Conservation (phyloP, 92 coral and sea anemone genomes). For the Heteractis magnifica region DNA sequence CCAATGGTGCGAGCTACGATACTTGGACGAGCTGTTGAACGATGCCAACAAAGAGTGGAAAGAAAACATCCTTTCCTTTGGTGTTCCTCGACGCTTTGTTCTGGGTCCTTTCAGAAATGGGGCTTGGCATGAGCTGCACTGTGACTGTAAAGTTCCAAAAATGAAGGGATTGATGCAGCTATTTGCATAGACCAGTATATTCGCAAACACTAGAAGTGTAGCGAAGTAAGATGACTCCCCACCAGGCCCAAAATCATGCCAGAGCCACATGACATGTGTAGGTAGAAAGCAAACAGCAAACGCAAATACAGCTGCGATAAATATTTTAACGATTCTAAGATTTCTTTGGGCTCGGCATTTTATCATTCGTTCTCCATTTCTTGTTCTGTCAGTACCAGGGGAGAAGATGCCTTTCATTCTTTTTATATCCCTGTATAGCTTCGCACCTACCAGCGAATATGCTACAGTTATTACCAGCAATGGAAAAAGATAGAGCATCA, state of each 20-base stretch:
- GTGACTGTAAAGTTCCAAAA: conserved; percentile 79
- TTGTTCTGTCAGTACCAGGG: conserved; percentile 44
- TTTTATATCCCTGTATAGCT: conserved; percentile 68
- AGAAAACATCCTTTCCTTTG: conserved; percentile 20
- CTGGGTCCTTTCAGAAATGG: conserved; percentile 27
- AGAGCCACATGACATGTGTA: conserved; percentile 87
- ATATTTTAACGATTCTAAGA: conserved; percentile 75
- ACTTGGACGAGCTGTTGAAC: conserved; percentile 52
- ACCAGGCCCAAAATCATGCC: conserved; percentile 76
- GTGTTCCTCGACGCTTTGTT: conserved; percentile 4
- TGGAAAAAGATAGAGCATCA: conserved; percentile 70
- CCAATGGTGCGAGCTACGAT: conserved; percentile 15
- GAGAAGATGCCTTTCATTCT: conserved; percentile 45
- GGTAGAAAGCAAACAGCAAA: conserved; percentile 92
- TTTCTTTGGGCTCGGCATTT: conserved; percentile 70
- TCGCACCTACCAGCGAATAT: conserved; percentile 64
- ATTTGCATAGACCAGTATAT: conserved; percentile 75
- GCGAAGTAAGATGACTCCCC: conserved; percentile 44
- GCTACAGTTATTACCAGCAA: conserved; percentile 62
- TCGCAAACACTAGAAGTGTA: conserved; percentile 71
- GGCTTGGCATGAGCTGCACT: conserved; percentile 45
- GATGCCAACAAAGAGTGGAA: conserved; percentile 57
- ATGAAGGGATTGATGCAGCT: conserved; percentile 92
- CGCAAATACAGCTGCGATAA: conserved; percentile 75
- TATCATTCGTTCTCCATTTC: conserved; percentile 46